Percentiles rank a stretch among this genome's conserved stretches.
Evolutionary conservation across 1,140 invertebrate species (phyloP).

Genomic region (Nymphalis io): DNA sequence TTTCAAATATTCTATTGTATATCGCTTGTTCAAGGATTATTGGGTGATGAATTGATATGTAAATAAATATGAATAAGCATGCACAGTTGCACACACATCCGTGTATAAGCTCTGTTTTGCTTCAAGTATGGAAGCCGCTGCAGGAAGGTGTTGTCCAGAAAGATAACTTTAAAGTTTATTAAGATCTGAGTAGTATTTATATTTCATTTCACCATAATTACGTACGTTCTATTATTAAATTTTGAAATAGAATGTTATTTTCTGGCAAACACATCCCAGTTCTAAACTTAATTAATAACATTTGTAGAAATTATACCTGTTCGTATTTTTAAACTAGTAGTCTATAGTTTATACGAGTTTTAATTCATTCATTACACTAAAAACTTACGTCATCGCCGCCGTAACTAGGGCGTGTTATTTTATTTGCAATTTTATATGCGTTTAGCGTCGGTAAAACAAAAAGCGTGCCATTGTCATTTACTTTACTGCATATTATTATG

Average conservation of each 20-base stretch:
- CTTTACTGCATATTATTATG: constrained; percentile 37
- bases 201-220: too few relatives aligned
- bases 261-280: too few relatives aligned
- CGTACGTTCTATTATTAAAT: too few relatives aligned
- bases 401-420: constrained; percentile 46
- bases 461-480: constrained; percentile 39
- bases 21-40: background rate
- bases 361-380: constrained; percentile 28
- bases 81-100: too few relatives aligned
- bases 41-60: background rate
- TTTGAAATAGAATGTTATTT: too few relatives aligned
- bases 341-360: constrained; percentile 31
- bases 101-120: too few relatives aligned
- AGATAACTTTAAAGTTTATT: too few relatives aligned
- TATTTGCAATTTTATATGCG: constrained; percentile 49
- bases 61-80: background rate
- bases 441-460: constrained; percentile 22
- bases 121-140: too few relatives aligned
- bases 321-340: background rate
- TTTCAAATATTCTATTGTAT: constrained; percentile 1
- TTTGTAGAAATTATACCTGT: background rate
- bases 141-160: too few relatives aligned
- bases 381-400: constrained; percentile 27
- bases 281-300: too few relatives aligned
- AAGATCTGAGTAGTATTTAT: too few relatives aligned